Base-by-base conservation (phyloP, 2,797 vertebrate genomes). In the Caiman crocodilus region DNA sequence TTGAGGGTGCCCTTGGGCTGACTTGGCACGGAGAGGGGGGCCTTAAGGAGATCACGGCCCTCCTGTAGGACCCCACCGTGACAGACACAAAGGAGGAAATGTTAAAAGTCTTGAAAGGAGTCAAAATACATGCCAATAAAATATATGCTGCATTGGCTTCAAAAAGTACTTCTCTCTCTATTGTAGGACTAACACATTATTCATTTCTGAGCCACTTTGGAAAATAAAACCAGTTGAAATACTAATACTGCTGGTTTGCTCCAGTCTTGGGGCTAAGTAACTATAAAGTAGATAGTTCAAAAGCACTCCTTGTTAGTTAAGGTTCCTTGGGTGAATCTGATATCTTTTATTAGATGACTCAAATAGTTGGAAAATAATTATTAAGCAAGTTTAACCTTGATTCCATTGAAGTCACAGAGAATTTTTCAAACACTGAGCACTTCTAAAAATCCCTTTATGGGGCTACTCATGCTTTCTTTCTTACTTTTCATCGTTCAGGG, bases 121-220 rank as follows among this genome's bases (percentile, higher is more conserved):
- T 95, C 87, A 60, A 35, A 96, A 91, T 23, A 93, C 5, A 14
- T 30, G 85, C 78, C 1, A 0, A 90, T 91, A 79, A 97, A 92
- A 87, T n/a, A 89, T 84, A 83, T 35, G 21, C 20, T 71, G 7
- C 18, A 71, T 71, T 82, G 64, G 16, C 82, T 96, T 94, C 90
- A 94, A 96, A 94, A 89, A 69, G 30, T 69, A 85, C 61, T 89
- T 89, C 90, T 94, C 82, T 79, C 82, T 92, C 93, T 97, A 93
- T 92, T 92, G 92, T 78, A 89, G 18, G 82, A 96, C 93, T 94
- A 94, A 96, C 91, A 92, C 87, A 92, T 97, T 82, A 0, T 95
- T 96, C 93, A 96, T 94, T 94, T 89, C 91, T 94, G 78, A 79
- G 78, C 64, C 90, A 90, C 88, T 95, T 93, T 86, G 69, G 74